Conservation (phyloP, 30 jellyfish, hydroid and myxozoan genomes). For the Rhopilema esculentum region DNA sequence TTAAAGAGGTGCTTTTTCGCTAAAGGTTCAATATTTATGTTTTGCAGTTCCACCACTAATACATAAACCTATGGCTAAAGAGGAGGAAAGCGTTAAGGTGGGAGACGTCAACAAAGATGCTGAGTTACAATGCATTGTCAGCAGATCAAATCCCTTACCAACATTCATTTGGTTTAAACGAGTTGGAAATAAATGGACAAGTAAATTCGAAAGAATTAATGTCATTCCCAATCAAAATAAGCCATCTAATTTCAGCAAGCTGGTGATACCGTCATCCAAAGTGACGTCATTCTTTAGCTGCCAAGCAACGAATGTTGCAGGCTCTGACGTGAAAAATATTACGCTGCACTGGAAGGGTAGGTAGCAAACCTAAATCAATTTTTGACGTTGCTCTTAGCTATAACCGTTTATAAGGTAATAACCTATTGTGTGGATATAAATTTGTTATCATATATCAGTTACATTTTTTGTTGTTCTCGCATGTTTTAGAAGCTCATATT, state of each 20-base stretch:
- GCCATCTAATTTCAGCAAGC: constrained; percentile 34
- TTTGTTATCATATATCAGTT: no score
- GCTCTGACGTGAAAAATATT: constrained; percentile 25
- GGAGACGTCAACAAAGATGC: constrained; percentile 22
- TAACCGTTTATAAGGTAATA: not conserved
- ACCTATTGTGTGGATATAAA: no score
- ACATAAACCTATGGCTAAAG: not conserved
- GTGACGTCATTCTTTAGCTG: constrained; percentile 42
- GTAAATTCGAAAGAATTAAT: constrained; percentile 23
- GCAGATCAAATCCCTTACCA: constrained; percentile 42
- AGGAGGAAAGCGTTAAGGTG: not conserved
- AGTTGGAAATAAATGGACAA: constrained; percentile 37
- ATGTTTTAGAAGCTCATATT: no score
- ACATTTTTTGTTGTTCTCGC: no score
- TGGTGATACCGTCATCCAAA: constrained; percentile 26
- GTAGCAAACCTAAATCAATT: not conserved
- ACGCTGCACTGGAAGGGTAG: constrained; percentile 42
- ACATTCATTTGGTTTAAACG: constrained; percentile 36
- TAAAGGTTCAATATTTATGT: no score
- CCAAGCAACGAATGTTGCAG: constrained; percentile 52
- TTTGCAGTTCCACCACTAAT: constrained; percentile 1
- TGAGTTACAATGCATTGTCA: constrained; percentile 28
- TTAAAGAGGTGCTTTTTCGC: no score
- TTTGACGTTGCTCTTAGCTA: not conserved
- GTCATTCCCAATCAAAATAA: constrained; percentile 4